Base-by-base conservation (phyloP, 2,113 vertebrate species). In the Oreochromis aureus region DNA sequence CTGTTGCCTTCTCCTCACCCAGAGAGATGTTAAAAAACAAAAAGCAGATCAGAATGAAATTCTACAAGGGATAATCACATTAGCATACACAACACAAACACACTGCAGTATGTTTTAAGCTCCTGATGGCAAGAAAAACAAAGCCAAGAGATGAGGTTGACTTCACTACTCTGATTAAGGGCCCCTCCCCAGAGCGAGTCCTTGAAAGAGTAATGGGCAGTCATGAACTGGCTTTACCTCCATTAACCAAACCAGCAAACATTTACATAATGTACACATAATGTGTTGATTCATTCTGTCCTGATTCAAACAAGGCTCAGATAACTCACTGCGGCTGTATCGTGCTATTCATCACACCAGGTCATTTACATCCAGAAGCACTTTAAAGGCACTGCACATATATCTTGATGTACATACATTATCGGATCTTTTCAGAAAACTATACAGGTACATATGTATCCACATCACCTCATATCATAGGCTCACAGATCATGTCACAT, bases 211-310 rank as follows among this genome's bases (percentile, higher is more conserved):
- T 95, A 95, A 96, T 95, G 95, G 91, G 79, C 91, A 93, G 92
- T 92, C 92, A 63, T 87, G 91, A 94, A 92, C 92, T 82, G 90
- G 89, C 92, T 86, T 92, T 94, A 92, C 95, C 91, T 93, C 90
- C 94, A 95, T 96, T 95, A 95, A 94, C 85, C 90, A 94, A 86
- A 90, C 83, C 71, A 85, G 89, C 91, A 93, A 93, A 94, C 87
- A 95, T 96, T 95, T 95, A 94, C 94, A 95, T 95, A 96, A 96
- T 95, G 92, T 93, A 94, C 93, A 94, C 91, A 93, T 94, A 93
- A 95, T 92, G 93, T 92, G 90, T 93, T 94, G 94, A 95, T 94
- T 95, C 92, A 93, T 88, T 93, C 90, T 82, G 89, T 94, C 84
- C 87, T 87, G 87, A 94, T 94, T 92, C 91, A 91, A 93, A 94